Evolutionary conservation across 2,113 vertebrate genomes (phyloP).

Genomic region (Cavia porcellus): DNA sequence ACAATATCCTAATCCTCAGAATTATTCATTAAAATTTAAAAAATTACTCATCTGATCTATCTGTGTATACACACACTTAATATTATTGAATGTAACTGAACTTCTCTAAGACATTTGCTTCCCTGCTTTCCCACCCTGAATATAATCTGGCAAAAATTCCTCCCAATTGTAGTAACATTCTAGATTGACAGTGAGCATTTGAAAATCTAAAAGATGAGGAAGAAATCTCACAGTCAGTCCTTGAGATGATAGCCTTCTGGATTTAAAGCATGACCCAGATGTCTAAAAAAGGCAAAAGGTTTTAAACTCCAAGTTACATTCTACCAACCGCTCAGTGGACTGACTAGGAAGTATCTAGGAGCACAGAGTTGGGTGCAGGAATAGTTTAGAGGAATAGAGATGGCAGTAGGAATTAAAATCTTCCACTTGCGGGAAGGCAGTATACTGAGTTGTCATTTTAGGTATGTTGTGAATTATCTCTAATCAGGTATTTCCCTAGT

Average conservation of each 20-base stretch:
- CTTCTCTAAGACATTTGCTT: background rate
- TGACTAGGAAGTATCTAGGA: constrained; percentile 54
- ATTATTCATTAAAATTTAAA: constrained; percentile 39
- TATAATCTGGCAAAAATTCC: constrained; percentile 1
- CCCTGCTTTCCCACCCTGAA: background rate
- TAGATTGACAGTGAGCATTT: constrained; percentile 50
- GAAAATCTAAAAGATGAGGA: constrained; percentile 63
- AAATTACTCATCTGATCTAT: background rate
- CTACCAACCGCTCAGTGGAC: constrained; percentile 3
- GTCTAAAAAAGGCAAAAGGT: background rate
- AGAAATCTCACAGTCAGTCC: constrained; percentile 37
- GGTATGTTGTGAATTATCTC: constrained; percentile 44
- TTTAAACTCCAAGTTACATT: constrained; percentile 10
- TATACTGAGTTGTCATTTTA: constrained; percentile 27
- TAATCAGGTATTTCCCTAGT: constrained; percentile 19
- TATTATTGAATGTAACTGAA: background rate
- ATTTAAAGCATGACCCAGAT: constrained; percentile 57
- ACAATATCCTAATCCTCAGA: background rate
- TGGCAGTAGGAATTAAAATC: constrained; percentile 15
- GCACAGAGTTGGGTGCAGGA: background rate
- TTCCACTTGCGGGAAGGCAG: background rate
- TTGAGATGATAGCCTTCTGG: constrained; percentile 65
- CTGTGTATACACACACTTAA: background rate
- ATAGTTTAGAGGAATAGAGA: background rate
- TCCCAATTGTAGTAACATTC: background rate